phyloP scores from a whole-genome alignment of 2,888 invertebrate genomes.

The Ornithoptera priamus region DNA sequence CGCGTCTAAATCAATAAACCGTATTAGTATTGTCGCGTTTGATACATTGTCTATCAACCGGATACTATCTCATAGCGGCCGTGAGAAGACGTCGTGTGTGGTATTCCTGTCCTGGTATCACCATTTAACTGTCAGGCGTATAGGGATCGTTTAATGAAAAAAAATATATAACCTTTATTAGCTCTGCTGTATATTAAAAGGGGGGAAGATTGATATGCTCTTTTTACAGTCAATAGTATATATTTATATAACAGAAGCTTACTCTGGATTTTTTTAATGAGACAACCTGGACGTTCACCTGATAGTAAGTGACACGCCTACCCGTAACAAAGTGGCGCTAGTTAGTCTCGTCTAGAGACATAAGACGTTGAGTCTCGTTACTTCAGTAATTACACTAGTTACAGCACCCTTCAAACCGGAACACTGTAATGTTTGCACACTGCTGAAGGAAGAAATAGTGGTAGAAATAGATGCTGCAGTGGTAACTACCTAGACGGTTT shows the following conservation, averaged over 20 bases:
- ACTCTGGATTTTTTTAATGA: too few species aligned
- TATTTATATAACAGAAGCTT: not conserved
- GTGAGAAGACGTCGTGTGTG: constrained; percentile 41
- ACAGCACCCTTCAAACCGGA: too few species aligned
- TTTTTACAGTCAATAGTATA: constrained; percentile 10
- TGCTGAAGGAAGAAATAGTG: too few species aligned
- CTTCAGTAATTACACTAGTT: too few species aligned
- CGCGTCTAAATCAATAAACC: constrained; percentile 63
- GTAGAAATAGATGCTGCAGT: too few species aligned
- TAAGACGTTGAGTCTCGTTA: too few species aligned
- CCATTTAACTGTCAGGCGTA: constrained; percentile 9
- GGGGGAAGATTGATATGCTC: constrained; percentile 6
- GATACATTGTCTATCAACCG: constrained; percentile 42
- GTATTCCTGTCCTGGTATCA: constrained; percentile 25
- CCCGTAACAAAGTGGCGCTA: too few species aligned
- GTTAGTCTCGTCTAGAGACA: too few species aligned
- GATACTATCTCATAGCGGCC: constrained; percentile 35
- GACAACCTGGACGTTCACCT: too few species aligned
- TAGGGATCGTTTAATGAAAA: constrained; percentile 17
- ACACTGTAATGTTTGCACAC: too few species aligned
- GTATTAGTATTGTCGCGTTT: constrained; percentile 53
- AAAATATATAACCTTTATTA: constrained; percentile 18
- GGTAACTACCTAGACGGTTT: too few species aligned
- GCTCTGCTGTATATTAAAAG: not conserved
- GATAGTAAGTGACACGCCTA: too few species aligned